Evolutionary conservation across 2,888 invertebrate species (phyloP), one percentile per base, ranked within the genome.

Genomic region (Adela reaumurella): DNA sequence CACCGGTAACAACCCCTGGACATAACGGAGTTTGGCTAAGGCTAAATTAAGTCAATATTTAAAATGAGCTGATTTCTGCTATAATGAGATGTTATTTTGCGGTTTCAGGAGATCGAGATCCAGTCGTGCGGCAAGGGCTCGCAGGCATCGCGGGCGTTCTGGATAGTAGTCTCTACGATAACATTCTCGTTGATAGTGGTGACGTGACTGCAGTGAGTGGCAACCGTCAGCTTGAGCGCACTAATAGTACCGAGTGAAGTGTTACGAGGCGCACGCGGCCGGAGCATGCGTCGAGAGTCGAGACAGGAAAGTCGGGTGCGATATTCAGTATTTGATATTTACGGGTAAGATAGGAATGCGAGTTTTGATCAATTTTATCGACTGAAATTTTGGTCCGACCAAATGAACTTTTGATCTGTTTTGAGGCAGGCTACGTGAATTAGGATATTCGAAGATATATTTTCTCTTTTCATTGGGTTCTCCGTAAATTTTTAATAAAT

Each of bases 81-180:
- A n/a, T n/a, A n/a, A n/a, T n/a, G n/a, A n/a, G n/a, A n/a, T n/a
- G n/a, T n/a, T n/a, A n/a, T n/a, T n/a, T n/a, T n/a, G 49, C 51
- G 48, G 51, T 66, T 70, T 28, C 64, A 86, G 86, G 86, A 86
- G 74, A 85, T 83, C 55, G 85, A 85, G 64, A 86, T 86, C 56
- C 82, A 77, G 56, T 82, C 85, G 20, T 86, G 86, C 62, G 85
- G 85, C 2, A 81, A 82, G 55, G 74, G 71, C 14, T 43, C 43
- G 5, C 19, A 17, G n/a, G 43, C 43, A 3, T 43, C 43, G 11
- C 10, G 14, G 19, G 43, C 43, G 11, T 19, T 43, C 19, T 43
- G 43, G 43, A 19, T 43, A 19, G 17, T 43, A 16, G 10, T 19
- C 3, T 19, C 43, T 8, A 43, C 43, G 19, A 17, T 43, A 16